Conservation (phyloP, 2,113 vertebrate species). For the Ivindomyrus marchei region DNA sequence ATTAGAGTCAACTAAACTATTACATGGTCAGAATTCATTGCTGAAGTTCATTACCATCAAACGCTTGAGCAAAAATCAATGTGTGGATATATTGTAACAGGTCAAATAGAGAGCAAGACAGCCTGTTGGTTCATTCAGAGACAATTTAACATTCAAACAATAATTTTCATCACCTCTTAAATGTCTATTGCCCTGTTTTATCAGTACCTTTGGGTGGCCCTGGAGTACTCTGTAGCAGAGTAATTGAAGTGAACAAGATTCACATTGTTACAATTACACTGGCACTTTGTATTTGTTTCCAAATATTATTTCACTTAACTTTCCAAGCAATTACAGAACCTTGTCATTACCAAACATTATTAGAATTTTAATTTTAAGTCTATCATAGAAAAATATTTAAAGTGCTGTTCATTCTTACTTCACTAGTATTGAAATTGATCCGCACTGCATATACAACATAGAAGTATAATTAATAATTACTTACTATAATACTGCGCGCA, state of each 20-base stretch:
- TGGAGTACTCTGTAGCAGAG: not conserved
- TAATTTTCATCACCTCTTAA: not conserved
- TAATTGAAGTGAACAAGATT: not conserved
- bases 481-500: not conserved
- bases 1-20: not conserved
- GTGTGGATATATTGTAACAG: not conserved
- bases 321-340: not conserved
- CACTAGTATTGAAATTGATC: not conserved
- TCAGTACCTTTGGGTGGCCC: not conserved
- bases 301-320: not conserved
- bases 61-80: not conserved
- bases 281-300: not conserved
- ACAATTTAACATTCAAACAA: not conserved
- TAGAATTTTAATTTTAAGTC: not conserved
- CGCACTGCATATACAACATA: not conserved
- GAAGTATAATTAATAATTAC: not conserved
- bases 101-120: not conserved
- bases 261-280: not conserved
- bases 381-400: not conserved
- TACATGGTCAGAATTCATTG: not conserved
- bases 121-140: not conserved
- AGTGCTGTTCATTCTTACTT: not conserved
- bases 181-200: not conserved
- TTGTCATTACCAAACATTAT: not conserved
- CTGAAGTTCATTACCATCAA: not conserved